phyloP scores from a whole-genome alignment of 2,888 invertebrate species.

The Crioceris asparagi region DNA sequence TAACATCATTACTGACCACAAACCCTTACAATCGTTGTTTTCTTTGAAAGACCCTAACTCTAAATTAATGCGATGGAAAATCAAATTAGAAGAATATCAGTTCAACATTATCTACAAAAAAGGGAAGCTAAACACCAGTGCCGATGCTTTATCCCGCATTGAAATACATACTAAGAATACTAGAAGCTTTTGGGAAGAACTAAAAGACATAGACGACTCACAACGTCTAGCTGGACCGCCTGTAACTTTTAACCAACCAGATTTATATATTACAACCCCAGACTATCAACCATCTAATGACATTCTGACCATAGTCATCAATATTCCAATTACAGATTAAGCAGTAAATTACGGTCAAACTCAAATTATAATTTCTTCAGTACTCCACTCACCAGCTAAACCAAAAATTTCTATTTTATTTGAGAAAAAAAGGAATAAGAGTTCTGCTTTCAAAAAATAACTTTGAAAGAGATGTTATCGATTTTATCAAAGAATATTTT shows the following conservation, averaged over 20 bases:
- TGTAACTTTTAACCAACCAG: not conserved
- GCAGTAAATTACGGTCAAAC: conserved; percentile 14
- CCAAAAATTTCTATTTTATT: conserved; percentile 10
- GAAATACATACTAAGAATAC: conserved; percentile 4
- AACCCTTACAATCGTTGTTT: conserved; percentile 11
- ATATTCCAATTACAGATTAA: conserved; percentile 9
- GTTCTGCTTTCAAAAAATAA: conserved; percentile 13
- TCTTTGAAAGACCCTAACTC: conserved; percentile 30
- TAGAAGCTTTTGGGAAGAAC: not conserved
- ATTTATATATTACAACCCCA: no score
- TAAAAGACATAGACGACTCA: not conserved
- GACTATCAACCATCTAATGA: not conserved
- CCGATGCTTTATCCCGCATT: conserved; percentile 11
- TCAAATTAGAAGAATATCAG: conserved; percentile 11
- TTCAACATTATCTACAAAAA: conserved; percentile 10
- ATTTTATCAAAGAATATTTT: conserved; percentile 12
- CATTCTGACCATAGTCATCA: conserved; percentile 3
- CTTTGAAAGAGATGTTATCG: conserved; percentile 12
- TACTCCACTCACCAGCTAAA: conserved; percentile 10
- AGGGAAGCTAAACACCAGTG: conserved; percentile 9
- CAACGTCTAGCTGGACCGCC: not conserved
- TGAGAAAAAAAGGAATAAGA: conserved; percentile 11
- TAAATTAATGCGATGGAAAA: conserved; percentile 9
- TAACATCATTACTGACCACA: conserved; percentile 20
- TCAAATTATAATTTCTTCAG: conserved; percentile 11